Conservation (phyloP, 2,888 invertebrate genomes). For the Eupsilia transversa region DNA sequence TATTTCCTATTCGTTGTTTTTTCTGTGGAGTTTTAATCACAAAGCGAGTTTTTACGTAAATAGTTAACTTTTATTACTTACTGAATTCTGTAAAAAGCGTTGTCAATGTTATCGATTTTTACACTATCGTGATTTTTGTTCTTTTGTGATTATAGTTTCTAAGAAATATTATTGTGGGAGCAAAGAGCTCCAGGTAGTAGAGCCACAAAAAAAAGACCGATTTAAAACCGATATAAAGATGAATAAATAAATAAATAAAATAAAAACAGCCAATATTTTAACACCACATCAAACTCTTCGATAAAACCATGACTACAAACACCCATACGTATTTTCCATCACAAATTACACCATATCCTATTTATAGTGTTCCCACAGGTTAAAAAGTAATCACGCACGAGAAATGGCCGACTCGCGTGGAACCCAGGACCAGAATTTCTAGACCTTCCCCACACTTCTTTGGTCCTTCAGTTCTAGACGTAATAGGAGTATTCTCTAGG, state of each 20-base stretch:
- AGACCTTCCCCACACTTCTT: slow-evolving; percentile 63
- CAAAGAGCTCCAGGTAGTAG: neutral
- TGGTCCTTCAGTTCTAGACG: slow-evolving; percentile 13
- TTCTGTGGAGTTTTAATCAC: no score
- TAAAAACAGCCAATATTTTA: neutral
- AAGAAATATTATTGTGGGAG: neutral
- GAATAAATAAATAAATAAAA: no score
- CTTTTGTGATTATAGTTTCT: neutral
- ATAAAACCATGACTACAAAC: slow-evolving; percentile 37
- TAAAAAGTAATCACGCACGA: slow-evolving; percentile 81
- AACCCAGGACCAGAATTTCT: slow-evolving; percentile 62
- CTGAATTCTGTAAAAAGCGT: no score
- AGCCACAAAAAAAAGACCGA: no score
- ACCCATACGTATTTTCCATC: slow-evolving; percentile 59
- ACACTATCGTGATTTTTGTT: neutral
- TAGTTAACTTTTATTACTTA: no score
- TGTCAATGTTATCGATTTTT: no score
- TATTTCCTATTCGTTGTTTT: neutral
- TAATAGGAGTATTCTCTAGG: slow-evolving; percentile 9
- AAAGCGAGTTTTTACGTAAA: no score
- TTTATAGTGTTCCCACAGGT: slow-evolving; percentile 80
- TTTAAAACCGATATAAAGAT: no score
- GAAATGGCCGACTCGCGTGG: slow-evolving; percentile 79
- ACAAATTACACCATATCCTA: slow-evolving; percentile 74
- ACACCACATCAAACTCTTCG: slow-evolving; percentile 25